Percentiles rank a stretch among this genome's conserved stretches.
phyloP scores from a whole-genome alignment of 1,140 invertebrate species.

The Ips typographus region DNA sequence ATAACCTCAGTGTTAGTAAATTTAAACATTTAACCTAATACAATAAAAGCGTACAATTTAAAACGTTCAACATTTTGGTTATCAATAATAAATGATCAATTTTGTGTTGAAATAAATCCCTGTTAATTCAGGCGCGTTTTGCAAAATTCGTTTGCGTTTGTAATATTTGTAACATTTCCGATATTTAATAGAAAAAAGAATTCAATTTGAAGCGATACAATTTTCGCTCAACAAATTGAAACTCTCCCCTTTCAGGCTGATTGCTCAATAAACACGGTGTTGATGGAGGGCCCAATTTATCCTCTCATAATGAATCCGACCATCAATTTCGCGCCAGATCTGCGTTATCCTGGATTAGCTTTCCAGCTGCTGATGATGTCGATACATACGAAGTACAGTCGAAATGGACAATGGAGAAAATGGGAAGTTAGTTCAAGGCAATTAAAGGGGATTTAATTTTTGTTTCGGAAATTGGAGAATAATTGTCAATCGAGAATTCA shows the following conservation, averaged over 20 bases:
- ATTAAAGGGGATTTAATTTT: too few species aligned
- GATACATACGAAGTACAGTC: neutral
- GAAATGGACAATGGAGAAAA: too few species aligned
- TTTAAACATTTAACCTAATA: neutral
- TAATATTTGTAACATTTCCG: too few species aligned
- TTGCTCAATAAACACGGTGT: conserved; percentile 2
- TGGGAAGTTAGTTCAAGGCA: too few species aligned
- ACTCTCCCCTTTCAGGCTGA: neutral
- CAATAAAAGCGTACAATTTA: neutral
- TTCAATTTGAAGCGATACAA: neutral
- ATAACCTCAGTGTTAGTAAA: neutral
- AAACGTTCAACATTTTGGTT: too few species aligned
- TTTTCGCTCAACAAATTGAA: neutral
- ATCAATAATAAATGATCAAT: too few species aligned
- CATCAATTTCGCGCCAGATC: conserved; percentile 4
- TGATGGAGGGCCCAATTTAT: conserved; percentile 5
- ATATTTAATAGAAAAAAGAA: neutral
- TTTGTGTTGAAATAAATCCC: too few species aligned
- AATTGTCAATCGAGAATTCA: too few species aligned
- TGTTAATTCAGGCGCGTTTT: too few species aligned
- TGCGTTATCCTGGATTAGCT: conserved; percentile 1
- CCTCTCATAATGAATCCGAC: conserved; percentile 3
- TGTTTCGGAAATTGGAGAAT: too few species aligned
- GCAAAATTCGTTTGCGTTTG: too few species aligned
- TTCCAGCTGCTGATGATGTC: conserved; percentile 1